A percentile compares a stretch with the other conserved stretches of the same genome.
phyloP scores from a whole-genome alignment of 2,888 invertebrate genomes.

The Sesia bembeciformis region DNA sequence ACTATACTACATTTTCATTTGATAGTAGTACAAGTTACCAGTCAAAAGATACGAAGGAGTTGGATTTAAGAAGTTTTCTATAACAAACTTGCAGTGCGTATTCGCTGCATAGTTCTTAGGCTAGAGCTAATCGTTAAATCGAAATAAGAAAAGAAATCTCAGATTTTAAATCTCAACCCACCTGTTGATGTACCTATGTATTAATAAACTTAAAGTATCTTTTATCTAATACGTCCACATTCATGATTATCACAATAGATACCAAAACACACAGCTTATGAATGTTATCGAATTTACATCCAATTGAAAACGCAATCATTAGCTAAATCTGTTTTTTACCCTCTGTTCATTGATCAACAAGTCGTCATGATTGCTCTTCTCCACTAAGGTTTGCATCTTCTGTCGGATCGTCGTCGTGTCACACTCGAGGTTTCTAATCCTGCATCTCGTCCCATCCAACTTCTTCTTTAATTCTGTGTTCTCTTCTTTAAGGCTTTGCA shows the following conservation, averaged over 20 bases:
- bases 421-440: constrained; percentile 79
- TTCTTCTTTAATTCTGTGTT: constrained; percentile 77
- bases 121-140: too few species aligned
- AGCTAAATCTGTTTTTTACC: constrained; percentile 32
- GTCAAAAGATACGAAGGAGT: too few species aligned
- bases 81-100: too few species aligned
- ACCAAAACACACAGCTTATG: too few species aligned
- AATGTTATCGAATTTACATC: too few species aligned
- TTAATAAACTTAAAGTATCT: not conserved
- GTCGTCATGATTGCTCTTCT: constrained; percentile 78
- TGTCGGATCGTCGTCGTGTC: constrained; percentile 74
- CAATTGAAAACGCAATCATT: too few species aligned
- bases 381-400: constrained; percentile 74
- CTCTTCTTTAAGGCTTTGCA: constrained; percentile 66
- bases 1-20: not conserved
- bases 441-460: constrained; percentile 78
- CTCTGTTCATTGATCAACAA: constrained; percentile 76
- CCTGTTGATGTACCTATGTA: not conserved
- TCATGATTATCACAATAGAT: too few species aligned
- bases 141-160: too few species aligned
- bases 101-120: too few species aligned
- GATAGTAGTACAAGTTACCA: too few species aligned
- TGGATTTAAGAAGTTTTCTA: too few species aligned
- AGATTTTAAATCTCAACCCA: too few species aligned
- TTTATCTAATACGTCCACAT: not conserved